Base-by-base conservation (phyloP, 1,140 invertebrate species). In the Hormaphis cornu region DNA sequence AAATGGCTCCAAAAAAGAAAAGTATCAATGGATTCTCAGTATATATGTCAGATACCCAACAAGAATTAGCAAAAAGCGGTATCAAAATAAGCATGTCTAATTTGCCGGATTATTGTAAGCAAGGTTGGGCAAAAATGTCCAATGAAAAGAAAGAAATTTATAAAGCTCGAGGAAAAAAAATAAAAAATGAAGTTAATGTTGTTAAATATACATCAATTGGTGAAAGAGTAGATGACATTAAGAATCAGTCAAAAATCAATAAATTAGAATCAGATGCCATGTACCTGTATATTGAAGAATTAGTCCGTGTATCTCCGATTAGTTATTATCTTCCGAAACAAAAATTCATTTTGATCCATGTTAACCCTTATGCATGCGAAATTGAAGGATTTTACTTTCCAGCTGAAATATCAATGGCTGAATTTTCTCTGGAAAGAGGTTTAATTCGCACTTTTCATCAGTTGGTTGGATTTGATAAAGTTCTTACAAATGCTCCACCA, bases 331-430 rank as follows among this genome's bases (percentile, higher is more conserved):
- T 63, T 8, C 26, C 59, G 20, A 63, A 48, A 16, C 59, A 63
- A 33, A 63, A 6, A 33, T 63, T 63, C 5, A 63, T 63, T 63
- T 48, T 63, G 16, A 63, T 63, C 20, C 44, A 63, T 48, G 14
- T 63, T 16, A 63, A 63, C 4, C 12, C 59, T 33, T 63, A 63
- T 46, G 16, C 42, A 9, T 48, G 42, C 3, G 59, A 63, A 4
- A 63, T 33, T 8, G 59, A 63, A 63, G 42, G 42, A 18, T 63
- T 63, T 48, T 63, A 46, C 48, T 63, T 63, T 2, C 59, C 59
- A 20, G 40, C 40, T 9, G 59, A 63, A 16, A 48, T 63, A 48
- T 28, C 59, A 2, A 48, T 63, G 44, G 59, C 42, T 8, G 59
- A 63, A 22, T 63, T 46, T 48, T 46, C 40, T 46, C 33, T 63